Evolutionary conservation across 2,888 invertebrate species (phyloP).

Genomic region (Hesperia comma): DNA sequence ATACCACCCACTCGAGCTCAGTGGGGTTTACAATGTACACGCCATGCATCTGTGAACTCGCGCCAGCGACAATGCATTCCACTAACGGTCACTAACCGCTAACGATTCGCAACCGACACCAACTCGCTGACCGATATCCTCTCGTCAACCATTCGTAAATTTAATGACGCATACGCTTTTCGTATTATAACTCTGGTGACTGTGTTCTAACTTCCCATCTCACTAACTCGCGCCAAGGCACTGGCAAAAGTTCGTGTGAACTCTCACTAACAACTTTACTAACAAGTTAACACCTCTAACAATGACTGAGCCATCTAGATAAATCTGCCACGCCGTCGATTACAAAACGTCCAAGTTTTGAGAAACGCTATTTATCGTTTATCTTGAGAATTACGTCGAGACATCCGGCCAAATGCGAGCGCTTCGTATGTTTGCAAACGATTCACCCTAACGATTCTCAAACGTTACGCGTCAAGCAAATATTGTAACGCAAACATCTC

Average conservation of each 20-base stretch:
- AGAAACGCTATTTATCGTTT: conserved; percentile 77
- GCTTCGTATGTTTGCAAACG: conserved; percentile 74
- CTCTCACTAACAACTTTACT: conserved; percentile 78
- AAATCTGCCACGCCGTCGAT: conserved; percentile 77
- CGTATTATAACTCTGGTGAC: conserved; percentile 69
- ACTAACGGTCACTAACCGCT: conserved; percentile 79
- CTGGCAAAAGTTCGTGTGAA: conserved; percentile 76
- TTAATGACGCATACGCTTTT: conserved; percentile 68
- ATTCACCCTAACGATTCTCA: conserved; percentile 80
- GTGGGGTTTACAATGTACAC: conserved; percentile 88
- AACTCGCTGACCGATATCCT: conserved; percentile 63
- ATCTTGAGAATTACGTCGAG: conserved; percentile 71
- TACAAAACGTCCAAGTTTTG: conserved; percentile 79
- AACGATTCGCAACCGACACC: conserved; percentile 64
- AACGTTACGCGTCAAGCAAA: conserved; percentile 79
- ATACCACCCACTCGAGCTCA: conserved; percentile 87
- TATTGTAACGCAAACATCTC: conserved; percentile 72
- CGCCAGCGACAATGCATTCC: conserved; percentile 81
- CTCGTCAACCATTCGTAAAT: conserved; percentile 64
- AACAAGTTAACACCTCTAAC: conserved; percentile 79
- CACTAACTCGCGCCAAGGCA: conserved; percentile 70
- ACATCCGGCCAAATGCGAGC: conserved; percentile 75
- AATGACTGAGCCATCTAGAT: conserved; percentile 83
- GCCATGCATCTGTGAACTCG: conserved; percentile 91
- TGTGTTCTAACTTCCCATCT: conserved; percentile 71